Conservation (phyloP, 2,888 invertebrate genomes). For the Netelia fuscicornis region DNA sequence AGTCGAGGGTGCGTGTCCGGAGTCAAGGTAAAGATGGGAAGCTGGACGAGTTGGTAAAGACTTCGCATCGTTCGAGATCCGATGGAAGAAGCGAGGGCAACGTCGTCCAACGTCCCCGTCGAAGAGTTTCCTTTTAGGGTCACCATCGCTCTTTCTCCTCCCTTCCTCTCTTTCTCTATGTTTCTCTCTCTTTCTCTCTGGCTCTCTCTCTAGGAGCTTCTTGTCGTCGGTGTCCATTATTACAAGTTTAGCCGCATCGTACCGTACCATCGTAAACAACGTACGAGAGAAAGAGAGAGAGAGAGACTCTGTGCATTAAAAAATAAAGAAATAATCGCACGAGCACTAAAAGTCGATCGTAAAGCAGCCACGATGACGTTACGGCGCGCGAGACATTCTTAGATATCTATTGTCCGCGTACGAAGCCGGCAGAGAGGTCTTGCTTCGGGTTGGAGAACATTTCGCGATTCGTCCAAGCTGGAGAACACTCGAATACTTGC, state of each 20-base stretch:
- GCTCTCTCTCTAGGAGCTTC: constrained; percentile 35
- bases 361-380: constrained; percentile 38
- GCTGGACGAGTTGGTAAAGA: background rate
- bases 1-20: background rate
- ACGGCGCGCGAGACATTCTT: constrained; percentile 1
- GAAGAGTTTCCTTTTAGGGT: constrained; percentile 60
- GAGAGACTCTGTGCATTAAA: constrained; percentile 18
- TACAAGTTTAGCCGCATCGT: constrained; percentile 54
- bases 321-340: constrained; percentile 62
- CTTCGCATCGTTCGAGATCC: background rate
- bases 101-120: constrained; percentile 37
- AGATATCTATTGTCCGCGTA: constrained; percentile 29
- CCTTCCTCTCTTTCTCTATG: background rate
- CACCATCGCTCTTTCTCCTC: constrained; percentile 8
- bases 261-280: constrained; percentile 58
- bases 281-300: constrained; percentile 11
- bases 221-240: constrained; percentile 60
- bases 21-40: constrained; percentile 2
- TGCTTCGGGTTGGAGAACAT: constrained; percentile 13
- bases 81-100: constrained; percentile 20
- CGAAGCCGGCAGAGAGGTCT: constrained; percentile 9
- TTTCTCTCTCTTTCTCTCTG: background rate
- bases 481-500: constrained; percentile 4
- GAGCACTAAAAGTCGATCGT: constrained; percentile 63
- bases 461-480: constrained; percentile 1